These are phyloP conservation scores for Charaxes varanes DNA, from an alignment of 1,140 invertebrate species.

Conservation along the genomic window DNA sequence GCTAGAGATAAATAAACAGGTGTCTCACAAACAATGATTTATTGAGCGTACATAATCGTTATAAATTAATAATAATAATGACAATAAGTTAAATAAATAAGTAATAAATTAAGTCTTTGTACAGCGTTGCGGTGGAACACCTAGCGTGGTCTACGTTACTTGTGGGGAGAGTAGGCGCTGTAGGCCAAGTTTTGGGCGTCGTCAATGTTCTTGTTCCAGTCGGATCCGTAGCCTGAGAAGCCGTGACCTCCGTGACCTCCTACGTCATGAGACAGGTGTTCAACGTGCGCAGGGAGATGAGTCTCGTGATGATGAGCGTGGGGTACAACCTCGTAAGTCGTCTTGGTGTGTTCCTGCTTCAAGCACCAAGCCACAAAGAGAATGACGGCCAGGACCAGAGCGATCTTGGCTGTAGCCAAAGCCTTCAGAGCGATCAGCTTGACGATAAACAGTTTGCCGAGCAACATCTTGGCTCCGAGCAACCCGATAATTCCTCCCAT, in stretches of 20 bases:
- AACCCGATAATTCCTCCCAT: slow-evolving; percentile 57
- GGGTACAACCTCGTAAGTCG: slow-evolving; percentile 62
- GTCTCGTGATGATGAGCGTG: slow-evolving; percentile 56
- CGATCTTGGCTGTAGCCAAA: slow-evolving; percentile 60
- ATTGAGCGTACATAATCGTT: slow-evolving; percentile 24
- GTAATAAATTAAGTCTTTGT: slow-evolving; percentile 51
- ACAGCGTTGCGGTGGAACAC: slow-evolving; percentile 36
- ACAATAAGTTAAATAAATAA: slow-evolving; percentile 64
- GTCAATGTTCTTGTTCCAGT: slow-evolving; percentile 68
- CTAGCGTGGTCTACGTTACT: slow-evolving; percentile 37
- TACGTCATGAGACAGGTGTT: slow-evolving; percentile 46
- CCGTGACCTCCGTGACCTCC: slow-evolving; percentile 46
- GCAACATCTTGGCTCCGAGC: slow-evolving; percentile 50
- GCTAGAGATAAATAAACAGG: slow-evolving; percentile 2
- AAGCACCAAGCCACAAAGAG: slow-evolving; percentile 61
- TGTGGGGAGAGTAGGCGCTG: slow-evolving; percentile 50
- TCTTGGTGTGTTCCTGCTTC: slow-evolving; percentile 62
- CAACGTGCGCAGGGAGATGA: slow-evolving; percentile 52
- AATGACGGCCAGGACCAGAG: slow-evolving; percentile 54
- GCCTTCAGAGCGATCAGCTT: slow-evolving; percentile 65
- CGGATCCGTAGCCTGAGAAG: slow-evolving; percentile 51
- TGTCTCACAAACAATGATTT: slow-evolving; percentile 24
- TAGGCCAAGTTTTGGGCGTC: slow-evolving; percentile 62
- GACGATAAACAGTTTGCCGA: slow-evolving; percentile 65
- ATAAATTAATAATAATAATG: slow-evolving; percentile 64